Evolutionary conservation across 2,888 invertebrate species (phyloP), one percentile per base, ranked within the genome.

Genomic region (Eugnorisma glareosa): DNA sequence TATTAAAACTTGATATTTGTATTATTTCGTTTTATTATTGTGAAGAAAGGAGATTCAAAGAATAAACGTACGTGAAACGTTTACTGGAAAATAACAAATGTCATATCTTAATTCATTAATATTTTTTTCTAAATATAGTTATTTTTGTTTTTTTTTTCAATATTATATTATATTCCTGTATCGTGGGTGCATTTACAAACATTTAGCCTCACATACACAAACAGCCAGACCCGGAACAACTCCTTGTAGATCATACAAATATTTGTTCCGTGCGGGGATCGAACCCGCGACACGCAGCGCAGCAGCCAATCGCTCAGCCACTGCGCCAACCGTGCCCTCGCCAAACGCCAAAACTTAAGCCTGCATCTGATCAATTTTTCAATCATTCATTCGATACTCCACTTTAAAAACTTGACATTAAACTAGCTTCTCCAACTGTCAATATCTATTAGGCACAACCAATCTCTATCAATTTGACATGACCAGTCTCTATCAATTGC

Each of bases 391-490:
- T 8, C 18, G 5, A 45, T 35, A 35, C 67, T 35, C 5, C 7
- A 66, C 28, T 69, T 45, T 8, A 21, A 57, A 57, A 43, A 43
- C 21, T 37, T 11, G n/a, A 64, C 51, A 43, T 51, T 43, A 45
- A 8, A 45, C 78, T 72, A 67, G 37, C 71, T 73, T 67, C 40
- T 35, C 8, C 59, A 73, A 67, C 35, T 67, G 75, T 76, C 79
- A 77, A 45, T 28, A 18, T 66, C 59, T 77, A 79, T 64, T n/a
- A 81, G 81, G 86, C 81, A 74, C 37, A 5, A 54, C 31, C 73
- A 83, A 81, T 79, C n/a, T 76, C 79, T n/a, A 21, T 67, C 45
- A 78, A 79, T 63, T 21, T 86, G 81, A 86, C 81, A 72, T 40
- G 21, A 48, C 31, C 70, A 84, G 77, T 84, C 28, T 76, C 79